A percentile compares a stretch with the other conserved stretches of the same genome.
phyloP scores from a whole-genome alignment of 2,113 vertebrate species.

The Podiceps cristatus region DNA sequence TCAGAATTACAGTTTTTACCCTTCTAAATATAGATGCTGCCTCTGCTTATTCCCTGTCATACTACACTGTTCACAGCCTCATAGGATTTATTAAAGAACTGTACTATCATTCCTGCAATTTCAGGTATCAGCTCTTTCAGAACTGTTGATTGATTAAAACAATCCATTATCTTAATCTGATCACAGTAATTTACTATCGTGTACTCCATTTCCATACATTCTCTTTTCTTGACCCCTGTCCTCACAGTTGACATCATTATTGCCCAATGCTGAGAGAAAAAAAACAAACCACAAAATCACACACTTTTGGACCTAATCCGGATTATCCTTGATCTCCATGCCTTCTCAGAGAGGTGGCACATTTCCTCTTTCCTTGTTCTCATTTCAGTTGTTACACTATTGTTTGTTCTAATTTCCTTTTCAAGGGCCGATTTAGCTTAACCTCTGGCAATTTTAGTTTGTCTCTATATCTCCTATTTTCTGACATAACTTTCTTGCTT shows the following conservation, averaged over 20 bases:
- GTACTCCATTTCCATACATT: neutral
- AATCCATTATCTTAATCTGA: neutral
- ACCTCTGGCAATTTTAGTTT: neutral
- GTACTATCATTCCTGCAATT: neutral
- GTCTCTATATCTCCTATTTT: neutral
- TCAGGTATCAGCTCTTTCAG: neutral
- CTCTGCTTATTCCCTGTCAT: neutral
- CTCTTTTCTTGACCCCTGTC: neutral
- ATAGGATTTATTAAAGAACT: neutral
- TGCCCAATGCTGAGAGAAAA: neutral
- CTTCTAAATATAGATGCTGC: neutral
- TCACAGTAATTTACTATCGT: neutral
- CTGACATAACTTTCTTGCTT: neutral
- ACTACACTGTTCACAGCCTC: neutral
- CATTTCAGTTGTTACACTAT: neutral
- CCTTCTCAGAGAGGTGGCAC: neutral
- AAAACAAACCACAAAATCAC: neutral
- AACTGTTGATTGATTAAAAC: neutral
- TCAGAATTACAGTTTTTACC: neutral
- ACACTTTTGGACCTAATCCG: neutral
- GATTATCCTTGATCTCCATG: neutral
- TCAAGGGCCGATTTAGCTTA: neutral
- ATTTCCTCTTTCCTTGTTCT: conserved; percentile 36
- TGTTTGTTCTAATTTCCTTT: conserved; percentile 11
- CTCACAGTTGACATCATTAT: neutral